phyloP scores from a whole-genome alignment of 2,797 vertebrate genomes.

The Paramormyrops hopkinsi region DNA sequence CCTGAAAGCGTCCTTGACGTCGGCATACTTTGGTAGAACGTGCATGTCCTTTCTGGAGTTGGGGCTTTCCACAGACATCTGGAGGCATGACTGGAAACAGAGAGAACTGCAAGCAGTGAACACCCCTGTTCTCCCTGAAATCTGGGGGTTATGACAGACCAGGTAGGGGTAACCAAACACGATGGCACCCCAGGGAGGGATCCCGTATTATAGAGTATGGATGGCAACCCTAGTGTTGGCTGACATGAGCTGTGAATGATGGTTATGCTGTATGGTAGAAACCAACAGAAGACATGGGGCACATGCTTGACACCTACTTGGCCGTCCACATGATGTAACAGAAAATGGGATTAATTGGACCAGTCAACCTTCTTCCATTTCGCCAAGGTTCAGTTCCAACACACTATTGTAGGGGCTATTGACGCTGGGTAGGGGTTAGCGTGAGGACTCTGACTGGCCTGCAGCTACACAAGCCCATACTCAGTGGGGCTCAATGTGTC shows the following conservation, averaged over 20 bases:
- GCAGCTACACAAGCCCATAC: not conserved
- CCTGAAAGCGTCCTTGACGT: no score
- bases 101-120: no score
- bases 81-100: not conserved
- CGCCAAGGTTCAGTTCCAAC: not conserved
- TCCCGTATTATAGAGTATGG: not conserved
- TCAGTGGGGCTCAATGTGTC: not conserved
- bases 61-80: not conserved
- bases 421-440: not conserved
- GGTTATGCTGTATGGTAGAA: not conserved
- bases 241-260: not conserved
- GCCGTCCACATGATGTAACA: not conserved
- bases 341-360: not conserved
- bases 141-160: not conserved
- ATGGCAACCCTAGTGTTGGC: not conserved
- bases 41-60: no score
- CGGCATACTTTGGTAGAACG: no score
- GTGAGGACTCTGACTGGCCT: not conserved
- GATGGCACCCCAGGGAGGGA: not conserved
- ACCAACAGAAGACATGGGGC: not conserved
- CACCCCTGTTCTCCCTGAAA: not conserved
- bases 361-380: not conserved
- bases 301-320: not conserved
- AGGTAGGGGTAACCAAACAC: not conserved
- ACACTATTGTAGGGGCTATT: not conserved